These are phyloP conservation scores for Pterocles burchelli DNA, from an alignment of 2,113 vertebrate species.

Conservation along the genomic window DNA sequence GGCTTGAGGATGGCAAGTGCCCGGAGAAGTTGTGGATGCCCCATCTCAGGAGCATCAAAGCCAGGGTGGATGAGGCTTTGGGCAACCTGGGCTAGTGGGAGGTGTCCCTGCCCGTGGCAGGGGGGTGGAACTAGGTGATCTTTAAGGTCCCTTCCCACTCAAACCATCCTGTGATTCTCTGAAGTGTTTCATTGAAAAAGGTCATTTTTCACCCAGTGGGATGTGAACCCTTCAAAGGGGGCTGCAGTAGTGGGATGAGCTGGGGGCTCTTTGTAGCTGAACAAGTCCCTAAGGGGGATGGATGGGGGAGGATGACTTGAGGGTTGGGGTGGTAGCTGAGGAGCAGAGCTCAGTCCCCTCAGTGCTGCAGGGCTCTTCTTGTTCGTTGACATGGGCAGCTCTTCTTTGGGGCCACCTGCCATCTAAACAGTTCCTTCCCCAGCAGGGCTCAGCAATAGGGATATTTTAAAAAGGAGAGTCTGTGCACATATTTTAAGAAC, in stretches of 20 bases:
- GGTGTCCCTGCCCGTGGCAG: no score
- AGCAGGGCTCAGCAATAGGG: background rate
- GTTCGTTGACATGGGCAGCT: background rate
- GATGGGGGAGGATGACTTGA: background rate
- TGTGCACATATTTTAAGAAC: background rate
- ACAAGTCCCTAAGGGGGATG: background rate
- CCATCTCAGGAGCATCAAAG: no score
- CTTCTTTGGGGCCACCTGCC: background rate
- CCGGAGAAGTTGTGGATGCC: no score
- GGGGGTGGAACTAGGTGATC: no score
- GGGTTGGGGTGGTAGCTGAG: background rate
- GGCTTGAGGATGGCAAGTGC: background rate
- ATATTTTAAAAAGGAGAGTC: background rate
- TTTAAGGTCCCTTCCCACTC: no score
- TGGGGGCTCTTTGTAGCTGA: background rate
- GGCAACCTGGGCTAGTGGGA: no score
- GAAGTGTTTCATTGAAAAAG: accelerated
- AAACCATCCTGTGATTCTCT: no score
- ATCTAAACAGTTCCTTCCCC: background rate
- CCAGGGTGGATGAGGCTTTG: no score
- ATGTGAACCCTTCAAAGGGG: background rate
- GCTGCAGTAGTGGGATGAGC: background rate
- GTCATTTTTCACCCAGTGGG: background rate
- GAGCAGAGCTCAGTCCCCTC: background rate
- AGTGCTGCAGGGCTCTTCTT: background rate